phyloP scores from a whole-genome alignment of 2,113 vertebrate genomes.

The Chionomys nivalis region DNA sequence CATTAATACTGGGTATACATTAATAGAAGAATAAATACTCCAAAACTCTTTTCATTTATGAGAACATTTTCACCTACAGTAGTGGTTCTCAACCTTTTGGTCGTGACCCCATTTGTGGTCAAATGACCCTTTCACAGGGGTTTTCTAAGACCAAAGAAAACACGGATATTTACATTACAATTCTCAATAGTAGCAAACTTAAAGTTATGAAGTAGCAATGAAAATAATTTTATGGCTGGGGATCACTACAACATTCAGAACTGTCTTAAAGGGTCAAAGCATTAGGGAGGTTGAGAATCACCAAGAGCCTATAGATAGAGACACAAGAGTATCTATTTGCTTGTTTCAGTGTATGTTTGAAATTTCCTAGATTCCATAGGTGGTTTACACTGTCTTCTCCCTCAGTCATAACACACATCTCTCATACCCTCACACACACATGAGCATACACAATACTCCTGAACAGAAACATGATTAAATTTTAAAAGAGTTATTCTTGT shows the following conservation, averaged over 20 bases:
- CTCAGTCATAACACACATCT: not conserved
- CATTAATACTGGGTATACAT: not conserved
- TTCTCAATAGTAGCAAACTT: not conserved
- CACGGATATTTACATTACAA: not conserved
- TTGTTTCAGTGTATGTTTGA: not conserved
- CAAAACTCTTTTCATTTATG: not conserved
- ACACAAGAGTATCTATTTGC: not conserved
- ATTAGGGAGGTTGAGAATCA: too few species aligned
- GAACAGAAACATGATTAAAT: not conserved
- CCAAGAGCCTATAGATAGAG: not conserved
- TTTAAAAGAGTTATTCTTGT: not conserved
- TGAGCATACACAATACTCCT: not conserved
- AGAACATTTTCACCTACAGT: slow-evolving; percentile 16
- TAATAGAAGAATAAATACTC: not conserved
- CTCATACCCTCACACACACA: not conserved
- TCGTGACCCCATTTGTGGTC: not conserved
- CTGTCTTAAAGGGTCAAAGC: not conserved
- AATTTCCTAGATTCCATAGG: not conserved
- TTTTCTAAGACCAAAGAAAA: not conserved
- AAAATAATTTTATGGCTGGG: not conserved
- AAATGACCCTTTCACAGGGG: not conserved
- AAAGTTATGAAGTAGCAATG: not conserved
- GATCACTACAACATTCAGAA: not conserved
- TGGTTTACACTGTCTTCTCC: not conserved
- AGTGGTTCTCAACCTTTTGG: not conserved